Base-by-base conservation (phyloP, 2,888 invertebrate species). In the Chaitophorus viminalis region DNA sequence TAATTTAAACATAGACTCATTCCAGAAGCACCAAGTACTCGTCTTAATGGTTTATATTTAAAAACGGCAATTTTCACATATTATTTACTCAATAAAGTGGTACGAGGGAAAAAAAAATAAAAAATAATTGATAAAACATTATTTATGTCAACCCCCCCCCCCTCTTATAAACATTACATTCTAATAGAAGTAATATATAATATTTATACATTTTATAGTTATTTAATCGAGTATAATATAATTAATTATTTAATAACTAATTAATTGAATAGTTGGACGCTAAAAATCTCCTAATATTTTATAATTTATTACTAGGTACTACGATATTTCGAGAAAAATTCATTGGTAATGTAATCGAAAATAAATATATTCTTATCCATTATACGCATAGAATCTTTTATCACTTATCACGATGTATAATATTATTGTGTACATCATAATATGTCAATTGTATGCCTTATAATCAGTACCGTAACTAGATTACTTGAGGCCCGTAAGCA, bases 31-130 rank as follows among this genome's bases (percentile, higher is more conserved):
- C 18, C 4, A 21, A 31, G 18, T 31, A 36, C 8, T 39, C 29
- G 3, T 25, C n/a, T 54, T 82, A 54, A 33, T 18, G 33, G n/a
- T 82, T 72, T 82, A n/a, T 81, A 46, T 81, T 25, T 52, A 33
- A 52, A 52, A 8, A 82, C 70, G 33, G n/a, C 72, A 82, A 72
- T 82, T 72, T 68, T 29, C 60, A 46, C 46, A 14, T 46, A 46
- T 46, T 14, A 46, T 52, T 11, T 60, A 60, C 60, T 60, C 25
- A 25, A 60, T 5, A 60, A 25, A 60, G 21, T 46, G 11, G 3
- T 46, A 36, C 36, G 36, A 52, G 5, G 17, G 18, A 21, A 21
- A 60, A 25, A 25, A 9, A 25, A 21, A 18, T 18, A 18, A 54
- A 18, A 21, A 25, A 9, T 0, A 1, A 60, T 60, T 2, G 25